A percentile compares a stretch with the other conserved stretches of the same genome.
Evolutionary conservation across 2,113 vertebrate species (phyloP).

Genomic region (Erpornis zantholeuca): DNA sequence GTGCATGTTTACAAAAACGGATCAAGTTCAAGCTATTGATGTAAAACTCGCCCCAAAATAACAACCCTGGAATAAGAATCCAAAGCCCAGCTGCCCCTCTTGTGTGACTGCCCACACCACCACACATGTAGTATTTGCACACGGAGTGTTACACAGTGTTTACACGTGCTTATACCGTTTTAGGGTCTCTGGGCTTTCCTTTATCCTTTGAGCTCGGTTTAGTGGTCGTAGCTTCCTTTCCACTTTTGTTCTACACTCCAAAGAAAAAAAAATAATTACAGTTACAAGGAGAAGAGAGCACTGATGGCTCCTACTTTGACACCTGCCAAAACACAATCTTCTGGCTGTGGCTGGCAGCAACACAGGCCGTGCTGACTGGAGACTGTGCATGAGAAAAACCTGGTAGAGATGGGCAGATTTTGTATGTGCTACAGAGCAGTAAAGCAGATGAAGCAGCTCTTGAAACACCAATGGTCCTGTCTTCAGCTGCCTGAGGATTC

Average conservation of each 20-base stretch:
- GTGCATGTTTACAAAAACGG: not conserved
- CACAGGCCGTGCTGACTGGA: not conserved
- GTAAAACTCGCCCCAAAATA: not conserved
- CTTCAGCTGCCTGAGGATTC: not conserved
- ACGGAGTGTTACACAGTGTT: too few species aligned
- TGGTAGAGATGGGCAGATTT: not conserved
- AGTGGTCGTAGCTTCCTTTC: conserved; percentile 34
- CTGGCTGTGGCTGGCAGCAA: accelerated
- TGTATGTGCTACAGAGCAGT: not conserved
- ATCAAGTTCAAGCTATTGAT: not conserved
- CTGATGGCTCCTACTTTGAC: not conserved
- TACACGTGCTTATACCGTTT: conserved; percentile 44
- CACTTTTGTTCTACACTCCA: conserved; percentile 70
- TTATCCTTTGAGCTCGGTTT: conserved; percentile 49
- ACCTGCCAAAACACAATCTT: not conserved
- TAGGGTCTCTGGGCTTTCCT: conserved; percentile 55
- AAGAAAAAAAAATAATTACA: not conserved
- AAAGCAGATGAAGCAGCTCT: not conserved
- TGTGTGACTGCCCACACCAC: accelerated
- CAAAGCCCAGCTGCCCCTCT: not conserved
- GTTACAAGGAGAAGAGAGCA: not conserved
- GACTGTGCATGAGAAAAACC: not conserved
- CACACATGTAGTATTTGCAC: not conserved
- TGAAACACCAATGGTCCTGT: not conserved
- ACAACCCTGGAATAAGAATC: not conserved